Percentiles rank a stretch among this genome's conserved stretches.
Conservation (phyloP, 2,113 vertebrate species). For the Pelecanus crispus region DNA sequence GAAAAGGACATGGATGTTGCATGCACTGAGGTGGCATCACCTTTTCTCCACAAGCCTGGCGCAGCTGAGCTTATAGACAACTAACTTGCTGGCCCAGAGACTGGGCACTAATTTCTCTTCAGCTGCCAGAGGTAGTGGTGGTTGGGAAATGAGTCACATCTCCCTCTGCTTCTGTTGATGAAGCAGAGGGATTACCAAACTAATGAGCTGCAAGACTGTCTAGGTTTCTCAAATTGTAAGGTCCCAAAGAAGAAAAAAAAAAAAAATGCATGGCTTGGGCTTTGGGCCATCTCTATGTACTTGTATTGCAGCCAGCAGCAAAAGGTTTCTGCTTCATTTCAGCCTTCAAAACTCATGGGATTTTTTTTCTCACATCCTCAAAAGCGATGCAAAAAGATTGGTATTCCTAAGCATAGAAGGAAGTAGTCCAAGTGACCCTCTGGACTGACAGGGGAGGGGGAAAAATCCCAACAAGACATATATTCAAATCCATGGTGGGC, state of each 20-base stretch:
- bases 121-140: not conserved
- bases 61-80: not conserved
- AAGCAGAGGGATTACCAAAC: not conserved
- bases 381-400: not conserved
- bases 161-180: not conserved
- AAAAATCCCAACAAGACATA: not conserved
- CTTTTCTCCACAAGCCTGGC: not conserved
- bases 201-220: not conserved
- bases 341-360: not conserved
- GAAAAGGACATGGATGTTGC: not conserved
- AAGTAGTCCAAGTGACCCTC: not conserved
- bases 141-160: constrained; percentile 18
- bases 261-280: not conserved
- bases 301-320: not conserved
- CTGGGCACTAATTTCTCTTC: not conserved
- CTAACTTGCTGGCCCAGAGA: not conserved
- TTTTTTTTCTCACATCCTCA: not conserved
- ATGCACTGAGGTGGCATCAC: not conserved
- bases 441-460: not conserved
- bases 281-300: not conserved
- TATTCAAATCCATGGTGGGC: not conserved
- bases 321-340: constrained; percentile 33
- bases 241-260: not conserved
- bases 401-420: not conserved
- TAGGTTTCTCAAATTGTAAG: not conserved